Conservation (phyloP, 2,113 vertebrate genomes). For the Cepphus grylle region DNA sequence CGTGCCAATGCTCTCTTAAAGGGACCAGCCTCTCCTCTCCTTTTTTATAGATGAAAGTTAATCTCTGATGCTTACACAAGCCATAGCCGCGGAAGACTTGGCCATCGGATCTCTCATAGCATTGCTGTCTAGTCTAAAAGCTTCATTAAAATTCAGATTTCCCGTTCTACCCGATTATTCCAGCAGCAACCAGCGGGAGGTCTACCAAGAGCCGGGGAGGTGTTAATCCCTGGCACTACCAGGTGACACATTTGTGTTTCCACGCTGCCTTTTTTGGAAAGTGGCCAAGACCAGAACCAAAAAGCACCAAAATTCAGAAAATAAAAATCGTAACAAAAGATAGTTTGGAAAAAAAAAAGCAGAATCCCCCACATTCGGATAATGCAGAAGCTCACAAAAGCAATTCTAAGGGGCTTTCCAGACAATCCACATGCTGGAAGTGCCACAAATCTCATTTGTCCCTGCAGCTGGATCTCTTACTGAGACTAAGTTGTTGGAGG, state of each 20-base stretch:
- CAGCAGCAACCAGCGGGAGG: not conserved
- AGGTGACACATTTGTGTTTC: not conserved
- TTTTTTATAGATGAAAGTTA: not conserved
- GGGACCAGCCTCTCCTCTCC: not conserved
- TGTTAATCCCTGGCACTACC: not conserved
- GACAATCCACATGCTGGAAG: not conserved
- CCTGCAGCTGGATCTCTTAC: not conserved
- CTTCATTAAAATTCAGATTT: not conserved
- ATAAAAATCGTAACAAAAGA: not conserved
- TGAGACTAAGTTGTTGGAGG: not conserved
- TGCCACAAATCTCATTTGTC: not conserved
- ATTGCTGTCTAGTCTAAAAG: not conserved
- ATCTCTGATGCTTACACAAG: not conserved
- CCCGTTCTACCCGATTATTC: not conserved
- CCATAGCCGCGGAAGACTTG: not conserved
- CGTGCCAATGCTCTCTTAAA: not conserved
- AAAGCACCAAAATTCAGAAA: not conserved
- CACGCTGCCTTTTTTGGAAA: not conserved
- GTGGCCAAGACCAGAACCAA: not conserved
- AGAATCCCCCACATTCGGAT: not conserved
- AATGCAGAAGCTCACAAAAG: not conserved
- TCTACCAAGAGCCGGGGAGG: not conserved
- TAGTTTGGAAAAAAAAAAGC: not conserved
- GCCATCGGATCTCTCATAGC: fast-evolving
- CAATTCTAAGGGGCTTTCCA: not conserved